A percentile compares a stretch with the other conserved stretches of the same genome.
Conservation (phyloP, 2,888 invertebrate genomes). For the Xanthorhoe designata region DNA sequence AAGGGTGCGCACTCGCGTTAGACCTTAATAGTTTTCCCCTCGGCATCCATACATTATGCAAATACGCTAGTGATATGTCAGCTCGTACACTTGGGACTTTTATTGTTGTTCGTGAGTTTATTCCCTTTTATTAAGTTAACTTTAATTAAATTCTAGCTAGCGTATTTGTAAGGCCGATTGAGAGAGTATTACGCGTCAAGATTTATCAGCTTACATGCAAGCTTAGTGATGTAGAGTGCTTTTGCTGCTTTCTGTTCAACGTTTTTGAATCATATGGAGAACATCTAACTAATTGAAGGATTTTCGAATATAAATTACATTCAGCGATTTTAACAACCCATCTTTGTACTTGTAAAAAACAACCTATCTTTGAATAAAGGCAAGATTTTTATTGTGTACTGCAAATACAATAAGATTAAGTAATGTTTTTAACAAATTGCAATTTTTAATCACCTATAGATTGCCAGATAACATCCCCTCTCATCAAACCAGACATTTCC, state of each 20-base stretch:
- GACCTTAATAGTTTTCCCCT: conserved; percentile 83
- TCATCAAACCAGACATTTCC: too few species aligned
- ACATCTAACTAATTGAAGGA: neutral
- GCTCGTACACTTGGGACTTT: conserved; percentile 81
- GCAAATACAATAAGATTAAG: too few species aligned
- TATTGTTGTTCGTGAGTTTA: conserved; percentile 82
- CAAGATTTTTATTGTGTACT: too few species aligned
- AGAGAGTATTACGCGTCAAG: conserved; percentile 77
- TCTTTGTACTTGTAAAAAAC: too few species aligned
- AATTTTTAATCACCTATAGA: neutral
- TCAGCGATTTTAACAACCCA: neutral
- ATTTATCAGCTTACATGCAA: conserved; percentile 74
- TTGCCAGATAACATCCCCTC: neutral
- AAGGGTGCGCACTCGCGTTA: conserved; percentile 67
- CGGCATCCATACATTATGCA: conserved; percentile 83
- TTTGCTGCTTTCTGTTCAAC: conserved; percentile 37
- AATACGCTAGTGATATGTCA: conserved; percentile 84
- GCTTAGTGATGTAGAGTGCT: conserved; percentile 56
- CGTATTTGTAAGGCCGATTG: conserved; percentile 81
- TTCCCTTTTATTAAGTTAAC: conserved; percentile 83
- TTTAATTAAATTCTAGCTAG: conserved; percentile 84
- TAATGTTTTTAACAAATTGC: too few species aligned
- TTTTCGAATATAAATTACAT: neutral
- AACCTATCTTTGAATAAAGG: too few species aligned
- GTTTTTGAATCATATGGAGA: conserved; percentile 6